phyloP scores from a whole-genome alignment of 2,797 vertebrate species.

The Anabas testudineus region DNA sequence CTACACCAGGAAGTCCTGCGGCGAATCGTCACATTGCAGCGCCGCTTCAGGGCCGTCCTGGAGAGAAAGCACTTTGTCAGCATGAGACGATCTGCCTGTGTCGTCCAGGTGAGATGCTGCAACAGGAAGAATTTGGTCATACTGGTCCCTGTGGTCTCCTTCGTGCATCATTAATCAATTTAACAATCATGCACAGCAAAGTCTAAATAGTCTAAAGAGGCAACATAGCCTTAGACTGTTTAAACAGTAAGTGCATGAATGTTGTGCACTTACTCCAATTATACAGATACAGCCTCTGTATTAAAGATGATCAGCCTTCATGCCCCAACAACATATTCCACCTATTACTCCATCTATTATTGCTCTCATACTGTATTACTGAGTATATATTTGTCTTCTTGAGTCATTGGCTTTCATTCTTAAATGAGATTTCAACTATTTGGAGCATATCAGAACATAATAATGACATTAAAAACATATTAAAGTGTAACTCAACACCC shows the following conservation, averaged over 20 bases:
- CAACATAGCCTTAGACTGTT: slow-evolving; percentile 1
- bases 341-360: neutral
- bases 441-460: neutral
- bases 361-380: neutral
- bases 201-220: slow-evolving; percentile 13
- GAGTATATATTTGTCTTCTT: neutral
- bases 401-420: neutral
- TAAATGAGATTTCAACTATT: neutral
- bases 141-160: neutral
- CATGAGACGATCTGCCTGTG: slow-evolving; percentile 82
- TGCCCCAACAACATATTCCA: neutral
- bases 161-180: neutral
- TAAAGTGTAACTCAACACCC: neutral
- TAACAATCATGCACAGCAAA: neutral
- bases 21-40: slow-evolving; percentile 89
- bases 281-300: neutral
- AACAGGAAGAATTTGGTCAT: neutral
- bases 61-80: slow-evolving; percentile 89
- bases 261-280: slow-evolving; percentile 21
- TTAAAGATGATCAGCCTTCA: neutral
- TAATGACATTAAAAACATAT: neutral
- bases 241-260: neutral
- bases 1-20: slow-evolving; percentile 94
- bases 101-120: slow-evolving; percentile 88
- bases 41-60: slow-evolving; percentile 89